These are phyloP conservation scores for Napeogenes inachia DNA, from an alignment of 2,888 invertebrate species.

Conservation along the genomic window DNA sequence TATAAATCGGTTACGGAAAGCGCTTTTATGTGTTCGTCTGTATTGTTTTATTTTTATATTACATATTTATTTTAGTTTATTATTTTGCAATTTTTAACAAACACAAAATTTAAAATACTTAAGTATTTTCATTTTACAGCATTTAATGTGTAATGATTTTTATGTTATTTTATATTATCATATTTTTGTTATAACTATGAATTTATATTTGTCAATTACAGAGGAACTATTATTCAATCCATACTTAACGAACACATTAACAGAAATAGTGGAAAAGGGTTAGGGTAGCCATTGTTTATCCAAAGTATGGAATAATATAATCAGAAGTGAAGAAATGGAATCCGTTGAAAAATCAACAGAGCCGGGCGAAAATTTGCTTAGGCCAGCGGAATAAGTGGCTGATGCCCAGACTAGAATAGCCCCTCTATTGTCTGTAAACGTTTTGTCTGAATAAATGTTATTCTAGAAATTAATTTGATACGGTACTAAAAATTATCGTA, in stretches of 20 bases:
- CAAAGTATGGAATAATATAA: slow-evolving; percentile 77
- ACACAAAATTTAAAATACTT: no score
- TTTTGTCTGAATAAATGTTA: slow-evolving; percentile 41
- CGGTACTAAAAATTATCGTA: no score
- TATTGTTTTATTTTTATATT: slow-evolving; percentile 11
- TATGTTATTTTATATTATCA: no score
- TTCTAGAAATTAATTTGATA: slow-evolving; percentile 18
- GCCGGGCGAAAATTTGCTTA: slow-evolving; percentile 75
- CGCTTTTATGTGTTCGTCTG: slow-evolving; percentile 36
- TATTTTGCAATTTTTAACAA: no score
- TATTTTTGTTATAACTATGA: no score
- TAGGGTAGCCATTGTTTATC: slow-evolving; percentile 68
- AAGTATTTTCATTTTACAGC: no score
- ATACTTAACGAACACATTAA: slow-evolving; percentile 38
- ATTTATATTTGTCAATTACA: neutral
- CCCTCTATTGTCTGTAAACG: slow-evolving; percentile 57
- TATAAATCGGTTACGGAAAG: slow-evolving; percentile 62
- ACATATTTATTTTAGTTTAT: neutral
- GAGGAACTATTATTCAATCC: slow-evolving; percentile 34
- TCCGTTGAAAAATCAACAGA: slow-evolving; percentile 74
- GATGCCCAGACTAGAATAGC: slow-evolving; percentile 53
- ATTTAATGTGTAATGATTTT: no score
- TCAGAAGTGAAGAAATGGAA: slow-evolving; percentile 77
- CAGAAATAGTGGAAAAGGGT: slow-evolving; percentile 74
- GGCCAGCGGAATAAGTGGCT: slow-evolving; percentile 74